Evolutionary conservation across 64 coral and sea anemone species (phyloP).

Genomic region (Porites australiensis): DNA sequence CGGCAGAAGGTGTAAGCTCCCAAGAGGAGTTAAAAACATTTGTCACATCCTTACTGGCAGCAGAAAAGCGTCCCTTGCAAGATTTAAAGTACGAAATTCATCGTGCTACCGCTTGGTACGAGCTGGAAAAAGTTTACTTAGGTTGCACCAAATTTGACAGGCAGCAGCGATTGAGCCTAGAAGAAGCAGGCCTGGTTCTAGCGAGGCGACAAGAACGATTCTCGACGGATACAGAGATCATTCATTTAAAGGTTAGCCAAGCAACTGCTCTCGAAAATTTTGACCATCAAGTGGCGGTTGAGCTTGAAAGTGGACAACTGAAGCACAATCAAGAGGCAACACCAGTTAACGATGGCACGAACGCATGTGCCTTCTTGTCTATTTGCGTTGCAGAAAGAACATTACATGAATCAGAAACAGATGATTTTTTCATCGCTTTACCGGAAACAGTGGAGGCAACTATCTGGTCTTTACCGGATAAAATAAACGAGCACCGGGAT

Average conservation of each 20-base stretch:
- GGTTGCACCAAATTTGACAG: neutral
- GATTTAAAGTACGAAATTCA: neutral
- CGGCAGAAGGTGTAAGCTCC: neutral
- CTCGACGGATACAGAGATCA: neutral
- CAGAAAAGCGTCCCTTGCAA: conserved; percentile 3
- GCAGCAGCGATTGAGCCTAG: neutral
- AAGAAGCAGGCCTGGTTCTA: neutral
- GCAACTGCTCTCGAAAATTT: neutral
- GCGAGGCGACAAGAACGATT: neutral
- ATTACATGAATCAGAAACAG: neutral
- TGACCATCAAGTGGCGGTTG: neutral
- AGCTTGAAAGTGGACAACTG: neutral
- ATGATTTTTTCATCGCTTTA: neutral
- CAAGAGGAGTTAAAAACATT: conserved; percentile 5
- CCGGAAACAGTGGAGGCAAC: conserved; percentile 10
- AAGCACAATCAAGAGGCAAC: neutral
- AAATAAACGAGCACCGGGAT: conserved; percentile 33
- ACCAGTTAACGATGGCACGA: conserved; percentile 57
- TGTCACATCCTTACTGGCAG: neutral
- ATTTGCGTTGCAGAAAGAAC: conserved; percentile 37
- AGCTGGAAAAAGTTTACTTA: neutral
- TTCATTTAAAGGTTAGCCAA: conserved; percentile 10
- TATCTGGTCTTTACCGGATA: conserved; percentile 5
- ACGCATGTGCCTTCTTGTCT: conserved; percentile 52
- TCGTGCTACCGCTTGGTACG: neutral